A percentile compares a stretch with the other conserved stretches of the same genome.
Conservation (phyloP, 2,888 invertebrate genomes). For the Drosophila austrosaltans region DNA sequence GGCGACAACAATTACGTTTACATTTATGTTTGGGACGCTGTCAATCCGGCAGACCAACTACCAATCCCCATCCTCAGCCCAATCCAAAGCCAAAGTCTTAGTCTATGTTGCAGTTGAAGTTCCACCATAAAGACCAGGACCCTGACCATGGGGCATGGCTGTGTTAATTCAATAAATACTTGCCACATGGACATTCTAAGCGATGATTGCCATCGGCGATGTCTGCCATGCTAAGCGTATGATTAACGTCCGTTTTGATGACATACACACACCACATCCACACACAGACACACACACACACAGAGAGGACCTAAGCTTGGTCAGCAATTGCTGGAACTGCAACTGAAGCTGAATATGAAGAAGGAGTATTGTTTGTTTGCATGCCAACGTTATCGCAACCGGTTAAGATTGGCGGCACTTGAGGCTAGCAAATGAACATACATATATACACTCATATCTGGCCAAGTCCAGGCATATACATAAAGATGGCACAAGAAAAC, state of each 20-base stretch:
- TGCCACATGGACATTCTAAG: constrained; percentile 57
- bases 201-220: constrained; percentile 64
- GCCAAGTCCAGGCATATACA: constrained; percentile 26
- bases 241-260: constrained; percentile 78
- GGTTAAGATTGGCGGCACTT: constrained; percentile 66
- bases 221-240: constrained; percentile 74
- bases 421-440: constrained; percentile 51
- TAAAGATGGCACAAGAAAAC: constrained; percentile 3
- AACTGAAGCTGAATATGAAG: constrained; percentile 13
- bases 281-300: constrained; percentile 13
- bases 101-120: background rate
- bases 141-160: constrained; percentile 24
- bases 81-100: background rate
- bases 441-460: constrained; percentile 13
- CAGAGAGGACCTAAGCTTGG: constrained; percentile 11
- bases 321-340: background rate
- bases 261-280: no score
- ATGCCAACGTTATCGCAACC: constrained; percentile 66
- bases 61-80: background rate
- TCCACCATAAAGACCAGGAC: constrained; percentile 22
- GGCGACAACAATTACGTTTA: constrained; percentile 71
- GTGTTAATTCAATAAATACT: constrained; percentile 72
- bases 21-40: constrained; percentile 46
- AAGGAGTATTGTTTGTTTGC: constrained; percentile 72
- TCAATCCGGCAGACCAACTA: constrained; percentile 21